Base-by-base conservation (phyloP, 1,140 invertebrate genomes). In the Euborellia annulipes region DNA sequence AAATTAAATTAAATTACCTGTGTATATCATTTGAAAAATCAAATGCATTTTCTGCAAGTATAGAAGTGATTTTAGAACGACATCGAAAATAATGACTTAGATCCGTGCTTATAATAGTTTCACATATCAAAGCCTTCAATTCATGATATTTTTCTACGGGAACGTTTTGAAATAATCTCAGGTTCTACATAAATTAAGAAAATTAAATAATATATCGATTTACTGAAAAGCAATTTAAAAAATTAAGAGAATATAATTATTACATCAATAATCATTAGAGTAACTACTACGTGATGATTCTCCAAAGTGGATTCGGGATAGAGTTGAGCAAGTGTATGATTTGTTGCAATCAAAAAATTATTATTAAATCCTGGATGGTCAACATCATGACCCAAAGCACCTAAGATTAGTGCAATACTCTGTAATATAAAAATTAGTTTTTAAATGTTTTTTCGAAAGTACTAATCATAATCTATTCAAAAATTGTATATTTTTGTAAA, bases 301-400 rank as follows among this genome's bases (percentile, higher is more conserved):
- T 75, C 72, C 44, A 71, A 54, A 47, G 62, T 62, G 2, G 72
- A 72, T 14, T 63, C 59, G 19, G 59, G 55, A 56, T 75, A 73
- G 53, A 73, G 62, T 32, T 56, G 54, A 0, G 68, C 49, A 7
- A 73, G 54, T 3, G 62, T 61, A 46, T 72, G 63, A 37, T 69
- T 65, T 16, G 58, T 62, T 7, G 68, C 50, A 37, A 63, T 47
- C 2, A 75, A 55, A 57, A 66, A 74, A 52, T 69, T 72, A 55
- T 75, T 75, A 40, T 71, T 73, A 46, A 62, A 63, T 3, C 71
- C 72, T 0, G 63, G 63, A 53, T 74, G 71, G 53, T 75, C 71
- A 23, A 73, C 48, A 51, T 75, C 72, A 53, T 75, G 72, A 52
- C 70, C 68, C 0, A 73, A 50, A 0, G 68, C 64, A 3, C 69